These are phyloP conservation scores for Heliconius ethilla DNA, from an alignment of 2,888 invertebrate species.

Conservation along the genomic window DNA sequence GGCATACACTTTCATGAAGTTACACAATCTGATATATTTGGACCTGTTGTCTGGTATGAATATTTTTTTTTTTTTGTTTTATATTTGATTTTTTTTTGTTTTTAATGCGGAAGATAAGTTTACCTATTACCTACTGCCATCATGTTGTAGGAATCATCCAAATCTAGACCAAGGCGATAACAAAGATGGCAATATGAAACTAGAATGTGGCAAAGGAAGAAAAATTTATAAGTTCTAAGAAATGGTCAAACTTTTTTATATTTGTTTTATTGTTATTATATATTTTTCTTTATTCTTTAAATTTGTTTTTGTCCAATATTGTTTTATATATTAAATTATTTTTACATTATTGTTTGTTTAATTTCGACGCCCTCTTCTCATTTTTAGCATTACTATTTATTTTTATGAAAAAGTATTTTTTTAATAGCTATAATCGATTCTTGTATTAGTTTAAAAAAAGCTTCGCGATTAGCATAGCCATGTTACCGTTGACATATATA, in stretches of 20 bases:
- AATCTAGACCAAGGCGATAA: slow-evolving; percentile 60
- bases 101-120: too few relatives aligned
- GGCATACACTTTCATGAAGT: slow-evolving; percentile 81
- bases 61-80: neutral
- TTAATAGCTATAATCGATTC: too few relatives aligned
- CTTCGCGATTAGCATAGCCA: too few relatives aligned
- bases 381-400: neutral
- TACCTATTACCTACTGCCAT: neutral
- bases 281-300: slow-evolving; percentile 19
- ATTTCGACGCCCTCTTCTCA: neutral
- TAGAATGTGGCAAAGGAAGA: slow-evolving; percentile 46
- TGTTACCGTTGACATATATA: too few relatives aligned
- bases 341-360: neutral
- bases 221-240: slow-evolving; percentile 49
- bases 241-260: slow-evolving; percentile 21
- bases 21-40: slow-evolving; percentile 73
- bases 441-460: too few relatives aligned
- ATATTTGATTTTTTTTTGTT: too few relatives aligned
- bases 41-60: slow-evolving; percentile 62
- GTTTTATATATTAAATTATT: neutral
- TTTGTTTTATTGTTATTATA: slow-evolving; percentile 21
- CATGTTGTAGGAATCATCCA: slow-evolving; percentile 45
- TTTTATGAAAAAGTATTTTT: too few relatives aligned
- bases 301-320: slow-evolving; percentile 15
- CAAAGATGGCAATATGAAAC: slow-evolving; percentile 46